Base-by-base conservation (phyloP, 2,113 vertebrate species). In the Sclerurus mexicanus region DNA sequence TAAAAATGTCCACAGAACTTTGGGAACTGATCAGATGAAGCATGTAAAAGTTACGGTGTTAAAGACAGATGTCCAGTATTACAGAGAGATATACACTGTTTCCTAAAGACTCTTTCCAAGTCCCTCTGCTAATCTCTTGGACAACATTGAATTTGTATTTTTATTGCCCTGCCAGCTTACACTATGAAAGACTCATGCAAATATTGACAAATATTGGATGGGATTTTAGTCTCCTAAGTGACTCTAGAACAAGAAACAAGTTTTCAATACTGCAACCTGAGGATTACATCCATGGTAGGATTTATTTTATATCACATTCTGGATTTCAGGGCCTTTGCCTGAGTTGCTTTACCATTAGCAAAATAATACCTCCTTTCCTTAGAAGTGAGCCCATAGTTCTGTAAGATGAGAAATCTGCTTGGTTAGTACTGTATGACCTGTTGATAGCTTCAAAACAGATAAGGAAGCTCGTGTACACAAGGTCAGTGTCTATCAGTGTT, bases 401-500 rank as follows among this genome's bases (percentile, higher is more conserved):
- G 24, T 39, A 74, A 27, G 35, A 64, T 14, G 40, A 55, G 27
- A 84, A 93, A 73, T 24, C 44, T 80, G 37, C 30, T 84, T 53
- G 39, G 19, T 50, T 85, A 46, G 25, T 37, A 46, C 12, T 1
- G 0, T 16, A 39, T 9, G 63, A 83, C n/a, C 33, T 28, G 42
- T 15, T 76, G 12, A 16, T 5, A 85, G 46, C 35, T 79, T 62
- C 88, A 68, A 67, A 84, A 66, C 10, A n/a, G 58, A 52, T 60
- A 79, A 56, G 8, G 39, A 63, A 79, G 68, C 20, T 58, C 1
- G 0, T 12, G 50, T 72, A 44, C 0, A 1, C n/a, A 77, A 88
- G 67, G 71, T 67, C 87, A 91, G n/a, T 14, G 5, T 56, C 40
- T 60, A 33, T 14, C 72, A 80, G 33, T 46, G 62, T 7, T 12